Evolutionary conservation across 2,797 vertebrate genomes (phyloP).

Genomic region (Syngnathus rostellatus): DNA sequence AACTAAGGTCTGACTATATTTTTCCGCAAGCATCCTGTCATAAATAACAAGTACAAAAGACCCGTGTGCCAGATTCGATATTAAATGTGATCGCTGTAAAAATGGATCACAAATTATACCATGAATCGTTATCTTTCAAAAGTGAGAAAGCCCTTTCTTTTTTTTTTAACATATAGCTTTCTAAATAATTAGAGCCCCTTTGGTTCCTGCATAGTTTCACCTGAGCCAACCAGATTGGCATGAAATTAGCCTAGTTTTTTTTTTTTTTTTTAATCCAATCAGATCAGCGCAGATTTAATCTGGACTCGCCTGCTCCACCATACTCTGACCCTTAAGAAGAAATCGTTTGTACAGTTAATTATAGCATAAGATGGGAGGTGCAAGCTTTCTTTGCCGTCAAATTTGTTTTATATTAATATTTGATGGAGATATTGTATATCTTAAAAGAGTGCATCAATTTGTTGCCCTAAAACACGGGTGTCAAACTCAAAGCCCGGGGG

Average conservation of each 20-base stretch:
- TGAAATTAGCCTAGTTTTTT: conserved; percentile 68
- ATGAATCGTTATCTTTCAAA: conserved; percentile 66
- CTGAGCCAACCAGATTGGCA: conserved; percentile 65
- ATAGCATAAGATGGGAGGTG: conserved; percentile 53
- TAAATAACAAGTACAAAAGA: conserved; percentile 1
- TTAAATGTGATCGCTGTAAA: conserved; percentile 60
- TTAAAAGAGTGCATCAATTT: neutral
- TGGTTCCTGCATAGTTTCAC: conserved; percentile 61
- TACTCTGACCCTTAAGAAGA: conserved; percentile 62
- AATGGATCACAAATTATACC: conserved; percentile 47
- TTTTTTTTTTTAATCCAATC: conserved; percentile 57
- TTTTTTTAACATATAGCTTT: conserved; percentile 59
- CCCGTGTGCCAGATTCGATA: conserved; percentile 48
- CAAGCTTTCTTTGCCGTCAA: conserved; percentile 46
- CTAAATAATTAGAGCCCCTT: conserved; percentile 54
- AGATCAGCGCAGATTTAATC: conserved; percentile 71
- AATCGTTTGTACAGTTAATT: conserved; percentile 70
- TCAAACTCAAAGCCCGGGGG: too few species aligned
- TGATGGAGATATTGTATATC: too few species aligned
- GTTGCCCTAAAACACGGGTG: too few species aligned
- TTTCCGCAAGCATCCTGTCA: neutral
- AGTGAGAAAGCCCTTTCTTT: conserved; percentile 54
- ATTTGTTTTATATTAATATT: neutral
- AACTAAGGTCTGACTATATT: neutral
- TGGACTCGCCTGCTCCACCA: conserved; percentile 48